Conservation (phyloP, 30 jellyfish, hydroid and myxozoan genomes). For the Pseudorhiza aurosa region DNA sequence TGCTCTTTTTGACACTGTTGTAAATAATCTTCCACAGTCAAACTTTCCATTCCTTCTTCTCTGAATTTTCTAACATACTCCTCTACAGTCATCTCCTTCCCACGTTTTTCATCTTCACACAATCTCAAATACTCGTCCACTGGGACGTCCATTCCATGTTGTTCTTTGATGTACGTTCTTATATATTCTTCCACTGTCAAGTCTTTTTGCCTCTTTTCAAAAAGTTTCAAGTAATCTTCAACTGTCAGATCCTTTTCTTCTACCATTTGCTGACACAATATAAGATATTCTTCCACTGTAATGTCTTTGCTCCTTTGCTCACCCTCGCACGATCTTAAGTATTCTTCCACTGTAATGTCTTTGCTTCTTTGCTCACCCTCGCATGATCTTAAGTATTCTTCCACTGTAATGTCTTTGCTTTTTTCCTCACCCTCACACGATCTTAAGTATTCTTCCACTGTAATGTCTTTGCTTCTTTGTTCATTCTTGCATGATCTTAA, state of each 20-base stretch:
- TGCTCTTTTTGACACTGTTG: not conserved
- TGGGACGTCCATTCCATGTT: not conserved
- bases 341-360: constrained; percentile 23
- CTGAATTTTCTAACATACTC: not conserved
- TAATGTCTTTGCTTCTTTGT: not conserved
- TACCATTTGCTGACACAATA: not conserved
- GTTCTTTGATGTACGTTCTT: not conserved
- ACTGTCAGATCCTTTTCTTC: constrained; percentile 6
- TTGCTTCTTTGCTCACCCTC: not conserved
- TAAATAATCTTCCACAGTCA: constrained; percentile 9
- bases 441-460: constrained; percentile 9
- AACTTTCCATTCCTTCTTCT: not conserved
- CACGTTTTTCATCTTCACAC: not conserved
- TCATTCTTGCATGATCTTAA: not conserved
- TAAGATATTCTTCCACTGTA: constrained; percentile 2
- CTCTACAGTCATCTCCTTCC: constrained; percentile 7
- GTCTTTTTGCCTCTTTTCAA: not conserved
- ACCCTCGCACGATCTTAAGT: not conserved
- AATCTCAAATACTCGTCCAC: constrained; percentile 14
- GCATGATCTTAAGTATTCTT: not conserved
- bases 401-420: constrained; percentile 1
- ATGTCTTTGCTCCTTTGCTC: not conserved
- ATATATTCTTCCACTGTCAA: constrained; percentile 29
- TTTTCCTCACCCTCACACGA: not conserved
- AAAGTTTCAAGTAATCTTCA: constrained; percentile 16